phyloP scores from a whole-genome alignment of 2,797 vertebrate species.

The Mustela erminea region DNA sequence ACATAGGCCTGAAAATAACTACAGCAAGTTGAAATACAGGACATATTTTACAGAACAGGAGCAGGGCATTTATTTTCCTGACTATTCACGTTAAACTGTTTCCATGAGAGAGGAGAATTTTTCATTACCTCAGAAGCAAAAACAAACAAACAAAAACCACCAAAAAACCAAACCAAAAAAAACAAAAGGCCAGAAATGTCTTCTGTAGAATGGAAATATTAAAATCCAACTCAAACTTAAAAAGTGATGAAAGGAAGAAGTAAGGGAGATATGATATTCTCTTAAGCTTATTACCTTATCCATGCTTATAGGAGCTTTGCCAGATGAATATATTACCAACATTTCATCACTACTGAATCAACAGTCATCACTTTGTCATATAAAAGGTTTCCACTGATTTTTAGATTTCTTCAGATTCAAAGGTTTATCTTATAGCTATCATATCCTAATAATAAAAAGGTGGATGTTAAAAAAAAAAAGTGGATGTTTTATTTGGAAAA shows the following conservation, averaged over 20 bases:
- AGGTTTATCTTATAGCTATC: conserved; percentile 33
- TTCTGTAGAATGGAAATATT: background rate
- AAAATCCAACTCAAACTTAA: conserved; percentile 16
- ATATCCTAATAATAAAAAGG: background rate
- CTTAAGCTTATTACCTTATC: background rate
- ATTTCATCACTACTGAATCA: conserved; percentile 18
- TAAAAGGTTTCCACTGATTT: background rate
- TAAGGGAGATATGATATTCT: background rate
- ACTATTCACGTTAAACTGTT: conserved; percentile 1
- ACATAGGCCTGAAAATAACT: background rate
- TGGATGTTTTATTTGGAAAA: conserved; percentile 32
- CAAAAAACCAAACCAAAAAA: background rate
- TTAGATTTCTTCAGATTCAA: conserved; percentile 36
- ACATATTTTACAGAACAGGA: background rate
- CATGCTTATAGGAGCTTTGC: background rate
- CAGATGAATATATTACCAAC: conserved; percentile 20
- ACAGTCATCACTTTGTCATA: background rate
- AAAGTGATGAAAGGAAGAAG: background rate
- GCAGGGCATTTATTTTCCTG: conserved; percentile 24
- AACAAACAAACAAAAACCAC: background rate
- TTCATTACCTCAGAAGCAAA: background rate
- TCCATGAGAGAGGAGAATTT: background rate
- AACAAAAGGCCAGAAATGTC: background rate
- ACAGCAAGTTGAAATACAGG: background rate
- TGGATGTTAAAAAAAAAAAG: background rate